phyloP scores from a whole-genome alignment of 2,888 invertebrate genomes.

The Anthrax anthrax region DNA sequence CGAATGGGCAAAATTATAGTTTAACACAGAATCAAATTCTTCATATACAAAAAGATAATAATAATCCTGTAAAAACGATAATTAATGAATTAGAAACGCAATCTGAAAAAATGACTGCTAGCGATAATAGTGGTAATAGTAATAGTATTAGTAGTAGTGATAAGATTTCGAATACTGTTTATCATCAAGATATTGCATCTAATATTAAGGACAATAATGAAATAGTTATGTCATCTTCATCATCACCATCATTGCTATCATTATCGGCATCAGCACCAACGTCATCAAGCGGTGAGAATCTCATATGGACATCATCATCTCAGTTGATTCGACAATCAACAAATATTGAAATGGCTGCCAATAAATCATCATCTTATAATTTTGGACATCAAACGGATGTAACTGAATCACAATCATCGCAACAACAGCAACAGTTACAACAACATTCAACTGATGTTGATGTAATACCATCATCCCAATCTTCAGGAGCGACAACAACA shows the following conservation, averaged over 20 bases:
- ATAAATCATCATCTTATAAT: too few species aligned
- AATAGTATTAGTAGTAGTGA: not conserved
- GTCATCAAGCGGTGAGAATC: slow-evolving; percentile 16
- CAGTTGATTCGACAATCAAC: slow-evolving; percentile 32
- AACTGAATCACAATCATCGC: not conserved
- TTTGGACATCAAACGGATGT: not conserved
- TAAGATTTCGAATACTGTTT: too few species aligned
- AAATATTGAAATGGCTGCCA: not conserved
- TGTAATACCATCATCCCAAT: not conserved
- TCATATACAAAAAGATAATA: slow-evolving; percentile 50
- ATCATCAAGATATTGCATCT: too few species aligned
- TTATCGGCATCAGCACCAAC: slow-evolving; percentile 7
- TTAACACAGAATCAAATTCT: slow-evolving; percentile 84
- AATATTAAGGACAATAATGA: too few species aligned
- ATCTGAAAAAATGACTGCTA: not conserved
- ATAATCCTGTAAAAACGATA: slow-evolving; percentile 46
- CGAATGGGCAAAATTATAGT: slow-evolving; percentile 73
- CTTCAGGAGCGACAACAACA: not conserved
- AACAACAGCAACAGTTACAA: not conserved
- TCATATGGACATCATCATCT: slow-evolving; percentile 31
- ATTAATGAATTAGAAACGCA: slow-evolving; percentile 52
- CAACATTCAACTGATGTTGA: not conserved
- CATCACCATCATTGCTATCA: not conserved
- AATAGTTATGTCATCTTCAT: not conserved
- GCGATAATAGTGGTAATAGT: not conserved